Evolutionary conservation across 92 coral and sea anemone species (phyloP).

Genomic region (Blastomussa wellsi): DNA sequence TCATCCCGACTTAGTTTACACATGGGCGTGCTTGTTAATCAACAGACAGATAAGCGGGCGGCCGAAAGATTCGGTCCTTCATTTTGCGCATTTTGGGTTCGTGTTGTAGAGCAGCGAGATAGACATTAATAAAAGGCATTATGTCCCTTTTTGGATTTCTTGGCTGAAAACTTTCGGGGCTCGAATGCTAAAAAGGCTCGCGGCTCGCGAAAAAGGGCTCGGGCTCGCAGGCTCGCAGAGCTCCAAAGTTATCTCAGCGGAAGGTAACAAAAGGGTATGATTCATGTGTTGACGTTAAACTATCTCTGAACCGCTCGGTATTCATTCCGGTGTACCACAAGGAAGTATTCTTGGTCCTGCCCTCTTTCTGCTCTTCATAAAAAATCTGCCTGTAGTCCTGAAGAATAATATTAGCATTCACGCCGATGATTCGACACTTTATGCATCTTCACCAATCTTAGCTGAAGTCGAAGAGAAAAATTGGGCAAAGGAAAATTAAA

Average conservation of each 20-base stretch:
- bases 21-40: no score
- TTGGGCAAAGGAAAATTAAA: slow-evolving; percentile 34
- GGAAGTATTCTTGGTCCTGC: slow-evolving; percentile 65
- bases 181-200: no score
- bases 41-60: no score
- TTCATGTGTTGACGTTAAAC: slow-evolving; percentile 41
- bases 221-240: no score
- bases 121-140: no score
- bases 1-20: no score
- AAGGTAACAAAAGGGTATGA: slow-evolving; percentile 58
- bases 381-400: slow-evolving; percentile 55
- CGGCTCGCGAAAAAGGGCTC: no score
- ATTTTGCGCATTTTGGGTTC: no score
- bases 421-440: slow-evolving; percentile 63
- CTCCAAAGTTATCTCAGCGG: slow-evolving; percentile 46
- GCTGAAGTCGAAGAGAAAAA: not conserved
- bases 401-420: slow-evolving; percentile 43
- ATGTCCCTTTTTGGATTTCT: no score
- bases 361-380: slow-evolving; percentile 48
- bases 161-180: no score
- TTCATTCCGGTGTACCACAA: slow-evolving; percentile 40
- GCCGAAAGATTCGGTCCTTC: no score
- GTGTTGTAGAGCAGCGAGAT: no score
- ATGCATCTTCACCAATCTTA: slow-evolving; percentile 41
- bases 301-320: slow-evolving; percentile 37